phyloP scores from a whole-genome alignment of 23 tunicate species.

The Halocynthia roretzi region DNA sequence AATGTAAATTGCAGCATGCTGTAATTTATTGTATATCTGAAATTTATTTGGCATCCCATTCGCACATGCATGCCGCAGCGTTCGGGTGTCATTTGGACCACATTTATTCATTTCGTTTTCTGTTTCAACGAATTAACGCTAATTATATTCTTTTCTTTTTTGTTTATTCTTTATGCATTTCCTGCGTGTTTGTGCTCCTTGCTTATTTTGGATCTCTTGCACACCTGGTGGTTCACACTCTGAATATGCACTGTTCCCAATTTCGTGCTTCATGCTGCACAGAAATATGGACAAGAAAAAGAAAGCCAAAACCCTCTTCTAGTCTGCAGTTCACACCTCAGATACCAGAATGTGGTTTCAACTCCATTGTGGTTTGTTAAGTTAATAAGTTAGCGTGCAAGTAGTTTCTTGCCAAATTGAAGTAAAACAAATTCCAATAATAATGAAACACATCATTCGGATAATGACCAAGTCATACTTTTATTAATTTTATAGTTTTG shows the following conservation, averaged over 20 bases:
- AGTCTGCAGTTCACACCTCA: background rate
- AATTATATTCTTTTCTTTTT: constrained; percentile 4
- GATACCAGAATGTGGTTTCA: no score
- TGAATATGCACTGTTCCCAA: background rate
- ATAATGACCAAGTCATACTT: no score
- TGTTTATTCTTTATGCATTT: constrained; percentile 7
- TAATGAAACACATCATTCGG: no score
- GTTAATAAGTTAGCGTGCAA: no score
- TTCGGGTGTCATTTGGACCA: background rate
- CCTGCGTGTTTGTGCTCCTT: constrained; percentile 12
- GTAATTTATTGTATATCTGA: background rate
- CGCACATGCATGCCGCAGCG: background rate
- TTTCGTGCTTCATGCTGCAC: constrained; percentile 11
- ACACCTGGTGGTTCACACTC: background rate
- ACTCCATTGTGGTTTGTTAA: no score
- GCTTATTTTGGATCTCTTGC: constrained; percentile 21
- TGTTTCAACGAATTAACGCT: constrained; percentile 10
- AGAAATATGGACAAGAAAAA: constrained; percentile 58
- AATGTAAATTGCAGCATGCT: background rate
- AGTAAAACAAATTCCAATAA: no score
- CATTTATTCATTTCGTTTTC: constrained; percentile 13
- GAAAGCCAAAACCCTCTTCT: constrained; percentile 60
- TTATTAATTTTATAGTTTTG: no score
- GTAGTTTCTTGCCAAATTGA: no score
- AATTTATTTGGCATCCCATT: background rate